Evolutionary conservation across 2,888 invertebrate genomes (phyloP).

Genomic region (Tenodera sinensis): DNA sequence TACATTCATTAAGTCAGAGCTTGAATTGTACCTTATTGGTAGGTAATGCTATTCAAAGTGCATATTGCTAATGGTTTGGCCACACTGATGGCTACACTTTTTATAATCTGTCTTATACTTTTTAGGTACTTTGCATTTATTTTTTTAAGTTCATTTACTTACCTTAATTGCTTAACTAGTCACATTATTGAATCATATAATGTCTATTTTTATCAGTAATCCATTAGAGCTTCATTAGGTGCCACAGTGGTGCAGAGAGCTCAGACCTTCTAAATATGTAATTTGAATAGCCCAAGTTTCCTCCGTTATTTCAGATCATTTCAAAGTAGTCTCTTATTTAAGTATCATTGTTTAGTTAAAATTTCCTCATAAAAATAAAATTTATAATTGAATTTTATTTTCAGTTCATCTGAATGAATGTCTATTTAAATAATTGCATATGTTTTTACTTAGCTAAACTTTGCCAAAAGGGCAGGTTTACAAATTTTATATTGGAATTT

Average conservation of each 20-base stretch:
- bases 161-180: not conserved
- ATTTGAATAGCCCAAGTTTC: not conserved
- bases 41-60: constrained; percentile 15
- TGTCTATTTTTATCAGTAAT: not conserved
- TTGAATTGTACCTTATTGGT: not conserved
- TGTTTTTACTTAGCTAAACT: not conserved
- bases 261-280: not conserved
- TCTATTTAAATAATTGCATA: not conserved
- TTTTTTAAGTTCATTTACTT: not conserved
- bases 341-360: not conserved
- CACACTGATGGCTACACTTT: too few species aligned
- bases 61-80: not conserved
- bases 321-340: not conserved
- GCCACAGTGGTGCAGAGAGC: not conserved
- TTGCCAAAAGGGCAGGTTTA: not conserved
- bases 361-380: not conserved
- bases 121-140: not conserved
- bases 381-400: not conserved
- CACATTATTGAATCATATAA: not conserved
- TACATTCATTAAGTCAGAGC: not conserved
- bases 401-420: not conserved
- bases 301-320: not conserved
- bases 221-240: not conserved
- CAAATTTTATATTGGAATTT: not conserved
- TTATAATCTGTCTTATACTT: not conserved